A percentile compares a stretch with the other conserved stretches of the same genome.
phyloP scores from a whole-genome alignment of 1,140 invertebrate genomes.

The Maniola jurtina region DNA sequence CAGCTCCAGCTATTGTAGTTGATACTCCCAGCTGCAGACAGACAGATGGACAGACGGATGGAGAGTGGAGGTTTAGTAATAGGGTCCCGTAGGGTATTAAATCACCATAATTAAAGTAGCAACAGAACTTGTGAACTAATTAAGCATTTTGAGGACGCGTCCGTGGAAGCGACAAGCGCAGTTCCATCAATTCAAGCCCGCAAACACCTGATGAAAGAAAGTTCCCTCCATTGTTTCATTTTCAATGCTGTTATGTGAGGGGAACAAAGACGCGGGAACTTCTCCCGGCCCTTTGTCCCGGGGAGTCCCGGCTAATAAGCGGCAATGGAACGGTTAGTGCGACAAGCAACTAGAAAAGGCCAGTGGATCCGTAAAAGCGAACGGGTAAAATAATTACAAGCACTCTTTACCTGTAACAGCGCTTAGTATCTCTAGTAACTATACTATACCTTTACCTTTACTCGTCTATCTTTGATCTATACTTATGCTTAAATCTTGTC shows the following conservation, averaged over 20 bases:
- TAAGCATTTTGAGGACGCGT: not conserved
- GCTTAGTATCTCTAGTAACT: too few relatives aligned
- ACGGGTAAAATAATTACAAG: constrained; percentile 12
- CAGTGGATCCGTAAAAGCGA: not conserved
- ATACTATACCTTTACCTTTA: too few relatives aligned
- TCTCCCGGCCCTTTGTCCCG: constrained; percentile 58
- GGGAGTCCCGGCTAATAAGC: constrained; percentile 34
- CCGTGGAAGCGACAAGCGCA: constrained; percentile 23
- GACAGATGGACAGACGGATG: too few relatives aligned
- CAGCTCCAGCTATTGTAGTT: too few relatives aligned
- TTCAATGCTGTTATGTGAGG: constrained; percentile 49
- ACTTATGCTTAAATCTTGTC: too few relatives aligned
- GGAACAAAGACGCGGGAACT: constrained; percentile 51
- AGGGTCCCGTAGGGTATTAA: too few relatives aligned
- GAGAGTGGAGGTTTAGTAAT: too few relatives aligned
- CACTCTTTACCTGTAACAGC: too few relatives aligned
- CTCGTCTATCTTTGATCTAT: too few relatives aligned
- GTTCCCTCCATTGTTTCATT: constrained; percentile 45
- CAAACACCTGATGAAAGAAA: constrained; percentile 49
- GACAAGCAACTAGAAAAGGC: constrained; percentile 2
- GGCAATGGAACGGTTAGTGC: constrained; percentile 29
- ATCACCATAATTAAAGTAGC: too few relatives aligned
- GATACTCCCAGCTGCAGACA: too few relatives aligned
- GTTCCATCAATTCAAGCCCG: constrained; percentile 34
- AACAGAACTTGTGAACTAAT: not conserved